Conservation (phyloP, 2,797 vertebrate species). For the Cirrhinus molitorella region DNA sequence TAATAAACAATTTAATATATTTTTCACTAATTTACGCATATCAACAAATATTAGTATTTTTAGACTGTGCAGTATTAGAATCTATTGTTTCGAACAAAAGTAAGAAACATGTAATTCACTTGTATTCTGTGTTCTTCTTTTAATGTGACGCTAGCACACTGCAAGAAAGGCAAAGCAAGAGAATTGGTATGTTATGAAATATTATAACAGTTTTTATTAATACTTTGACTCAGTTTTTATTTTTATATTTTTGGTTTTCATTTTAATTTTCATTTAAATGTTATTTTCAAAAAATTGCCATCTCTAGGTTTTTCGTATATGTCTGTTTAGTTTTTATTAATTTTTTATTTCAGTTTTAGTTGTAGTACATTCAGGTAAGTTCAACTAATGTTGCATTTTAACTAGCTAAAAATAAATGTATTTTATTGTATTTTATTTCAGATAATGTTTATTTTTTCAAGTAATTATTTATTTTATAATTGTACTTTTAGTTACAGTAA, state of each 20-base stretch:
- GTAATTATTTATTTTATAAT: not conserved
- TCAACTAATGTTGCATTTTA: not conserved
- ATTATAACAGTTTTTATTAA: not conserved
- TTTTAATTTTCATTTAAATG: not conserved
- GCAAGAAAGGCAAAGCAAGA: conserved; percentile 35
- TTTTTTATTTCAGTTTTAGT: not conserved
- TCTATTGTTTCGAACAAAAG: not conserved
- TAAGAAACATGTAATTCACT: not conserved
- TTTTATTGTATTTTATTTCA: not conserved
- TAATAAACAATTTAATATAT: not conserved
- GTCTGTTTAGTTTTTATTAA: not conserved
- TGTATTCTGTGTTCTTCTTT: conserved; percentile 6
- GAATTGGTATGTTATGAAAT: conserved; percentile 35
- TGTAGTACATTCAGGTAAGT: not conserved
- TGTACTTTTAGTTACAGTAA: not conserved
- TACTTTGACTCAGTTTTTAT: not conserved
- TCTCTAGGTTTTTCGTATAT: not conserved
- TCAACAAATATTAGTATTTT: not conserved
- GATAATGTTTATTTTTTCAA: not conserved
- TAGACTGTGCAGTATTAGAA: not conserved
- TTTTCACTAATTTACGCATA: not conserved
- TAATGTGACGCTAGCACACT: conserved; percentile 36
- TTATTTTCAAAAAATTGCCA: not conserved
- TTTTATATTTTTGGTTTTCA: not conserved
- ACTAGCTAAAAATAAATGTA: not conserved